A percentile compares a stretch with the other conserved stretches of the same genome.
Conservation (phyloP, 1,140 invertebrate species). For the Tetragonula clypearis region DNA sequence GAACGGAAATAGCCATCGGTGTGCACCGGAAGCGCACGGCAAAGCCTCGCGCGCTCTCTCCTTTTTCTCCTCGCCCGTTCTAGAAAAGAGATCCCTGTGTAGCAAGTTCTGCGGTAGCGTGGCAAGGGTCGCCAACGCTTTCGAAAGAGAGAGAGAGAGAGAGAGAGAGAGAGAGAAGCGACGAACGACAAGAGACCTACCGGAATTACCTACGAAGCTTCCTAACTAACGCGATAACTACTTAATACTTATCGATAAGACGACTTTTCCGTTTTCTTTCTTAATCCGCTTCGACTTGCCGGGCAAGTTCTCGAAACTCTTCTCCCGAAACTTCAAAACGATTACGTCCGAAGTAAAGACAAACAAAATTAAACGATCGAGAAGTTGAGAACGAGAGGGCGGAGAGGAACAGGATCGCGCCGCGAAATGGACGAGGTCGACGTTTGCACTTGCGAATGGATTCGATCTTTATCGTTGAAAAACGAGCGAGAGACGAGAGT, state of each 20-base stretch:
- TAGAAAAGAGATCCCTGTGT: slow-evolving; percentile 43
- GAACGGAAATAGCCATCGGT: slow-evolving; percentile 66
- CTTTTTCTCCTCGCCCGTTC: neutral
- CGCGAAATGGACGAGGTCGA: neutral
- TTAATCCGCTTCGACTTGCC: slow-evolving; percentile 13
- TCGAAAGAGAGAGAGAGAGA: neutral
- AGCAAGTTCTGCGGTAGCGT: slow-evolving; percentile 23
- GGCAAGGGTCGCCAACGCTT: slow-evolving; percentile 29
- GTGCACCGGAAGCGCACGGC: slow-evolving; percentile 58
- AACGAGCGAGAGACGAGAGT: neutral
- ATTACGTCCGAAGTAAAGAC: slow-evolving; percentile 18
- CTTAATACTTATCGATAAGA: slow-evolving; percentile 31
- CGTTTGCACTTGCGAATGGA: neutral
- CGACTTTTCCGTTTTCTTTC: slow-evolving; percentile 17
- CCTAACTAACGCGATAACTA: slow-evolving; percentile 9
- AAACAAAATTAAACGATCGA: slow-evolving; percentile 33
- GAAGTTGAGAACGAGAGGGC: neutral
- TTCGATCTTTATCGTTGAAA: neutral
- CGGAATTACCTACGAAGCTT: neutral
- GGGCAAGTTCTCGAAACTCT: neutral
- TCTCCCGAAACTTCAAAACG: slow-evolving; percentile 20
- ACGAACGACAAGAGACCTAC: neutral
- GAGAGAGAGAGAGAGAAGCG: neutral
- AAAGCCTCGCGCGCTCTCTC: neutral
- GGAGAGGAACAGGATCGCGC: neutral